Base-by-base conservation (phyloP, 2,113 vertebrate species). In the Amblyopsis rosae region DNA sequence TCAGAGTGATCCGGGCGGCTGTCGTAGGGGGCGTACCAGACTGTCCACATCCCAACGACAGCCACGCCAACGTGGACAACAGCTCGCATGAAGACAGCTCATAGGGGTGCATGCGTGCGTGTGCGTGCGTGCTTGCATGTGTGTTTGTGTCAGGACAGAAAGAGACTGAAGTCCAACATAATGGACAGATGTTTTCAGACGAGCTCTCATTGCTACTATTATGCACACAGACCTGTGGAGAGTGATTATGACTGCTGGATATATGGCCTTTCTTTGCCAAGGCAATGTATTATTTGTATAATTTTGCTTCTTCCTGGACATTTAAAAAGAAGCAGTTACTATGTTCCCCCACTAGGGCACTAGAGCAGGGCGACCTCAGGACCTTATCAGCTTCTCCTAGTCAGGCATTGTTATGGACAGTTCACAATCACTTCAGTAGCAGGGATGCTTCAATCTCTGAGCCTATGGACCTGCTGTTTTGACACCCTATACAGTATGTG, bases 1-100 rank as follows among this genome's bases (percentile, higher is more conserved):
- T 99, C 2, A 95, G 91, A 85, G 90, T 97, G 66, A 95, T 99
- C 70, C 87, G 93, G 47, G 82, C 96, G 86, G 96, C 96, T 6
- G 96, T 96, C 82, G 95, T 73, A 26, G 98, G 98, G 56, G 96
- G 96, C 85, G 90, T 90, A 0, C 83, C 92, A 5, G 90, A 94
- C 41, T 60, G 73, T 33, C 82, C 78, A 0, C 70, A 80, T 3
- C 70, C 84, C 33, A 75, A 84, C 62, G 86, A 73, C 57, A 41
- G 59, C 71, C 62, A 15, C 0, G 9, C 56, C 46, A 60, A 8
- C 57, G 5, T 45, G 26, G 62, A n/a, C 3, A 85, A 92, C 53
- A 71, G 70, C 50, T 16, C 76, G 10, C 87, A 88, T 4, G 90
- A 92, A 15, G 71, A 65, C 13, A 48, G 61, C 26, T 66, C 76